Evolutionary conservation across 2,113 vertebrate genomes (phyloP).

Genomic region (Pseudolaguvia tuberculata): DNA sequence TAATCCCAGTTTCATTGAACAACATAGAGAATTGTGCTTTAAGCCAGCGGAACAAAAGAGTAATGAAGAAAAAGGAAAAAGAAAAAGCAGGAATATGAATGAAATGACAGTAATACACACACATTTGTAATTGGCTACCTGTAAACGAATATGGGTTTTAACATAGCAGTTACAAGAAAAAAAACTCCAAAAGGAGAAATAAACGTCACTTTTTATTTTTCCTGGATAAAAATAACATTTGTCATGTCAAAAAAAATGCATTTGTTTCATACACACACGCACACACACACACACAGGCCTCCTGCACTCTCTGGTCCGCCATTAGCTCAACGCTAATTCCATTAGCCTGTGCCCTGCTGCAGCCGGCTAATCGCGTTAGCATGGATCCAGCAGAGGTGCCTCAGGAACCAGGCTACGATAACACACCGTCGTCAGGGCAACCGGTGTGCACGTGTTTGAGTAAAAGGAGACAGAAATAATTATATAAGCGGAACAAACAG

Average conservation of each 20-base stretch:
- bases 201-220: not conserved
- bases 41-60: not conserved
- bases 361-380: constrained; percentile 96
- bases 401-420: constrained; percentile 50
- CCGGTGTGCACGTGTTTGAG: constrained; percentile 36
- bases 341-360: constrained; percentile 91
- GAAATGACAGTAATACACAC: not conserved
- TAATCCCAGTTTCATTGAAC: not conserved
- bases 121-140: too few relatives aligned
- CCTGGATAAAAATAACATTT: not conserved
- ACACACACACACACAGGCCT: not conserved
- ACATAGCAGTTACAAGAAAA: not conserved
- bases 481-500: constrained; percentile 21
- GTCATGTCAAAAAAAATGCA: not conserved
- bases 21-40: not conserved
- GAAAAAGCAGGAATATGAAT: constrained; percentile 37
- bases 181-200: not conserved
- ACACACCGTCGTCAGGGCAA: constrained; percentile 68
- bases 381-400: constrained; percentile 81
- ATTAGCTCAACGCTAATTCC: constrained; percentile 93
- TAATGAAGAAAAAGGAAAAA: constrained; percentile 37
- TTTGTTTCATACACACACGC: not conserved
- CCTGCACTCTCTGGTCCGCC: constrained; percentile 75
- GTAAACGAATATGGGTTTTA: too few relatives aligned
- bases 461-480: constrained; percentile 21